Percentiles rank a stretch among this genome's conserved stretches.
Evolutionary conservation across 2,113 vertebrate species (phyloP).

Genomic region (Mesitornis unicolor): DNA sequence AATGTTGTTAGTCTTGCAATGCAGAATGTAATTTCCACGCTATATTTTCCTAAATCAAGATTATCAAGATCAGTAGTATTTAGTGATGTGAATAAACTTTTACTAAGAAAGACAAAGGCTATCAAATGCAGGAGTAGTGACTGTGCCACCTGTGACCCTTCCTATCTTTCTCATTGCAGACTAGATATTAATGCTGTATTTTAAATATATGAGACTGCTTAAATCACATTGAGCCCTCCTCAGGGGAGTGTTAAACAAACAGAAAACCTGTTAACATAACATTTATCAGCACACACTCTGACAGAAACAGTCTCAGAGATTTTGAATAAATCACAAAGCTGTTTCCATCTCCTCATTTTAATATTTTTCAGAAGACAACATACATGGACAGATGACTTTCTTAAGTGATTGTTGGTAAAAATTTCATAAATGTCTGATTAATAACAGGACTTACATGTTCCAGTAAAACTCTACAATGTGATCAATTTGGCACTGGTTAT

Average conservation of each 20-base stretch:
- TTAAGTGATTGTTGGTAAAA: background rate
- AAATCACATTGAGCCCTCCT: background rate
- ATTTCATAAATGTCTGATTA: background rate
- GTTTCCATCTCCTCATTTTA: background rate
- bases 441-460: background rate
- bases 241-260: constrained; percentile 12
- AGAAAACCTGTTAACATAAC: constrained; percentile 16
- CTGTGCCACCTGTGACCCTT: background rate
- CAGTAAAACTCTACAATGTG: background rate
- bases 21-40: background rate
- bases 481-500: background rate
- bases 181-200: background rate
- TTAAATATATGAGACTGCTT: background rate
- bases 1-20: background rate
- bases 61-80: background rate
- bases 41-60: background rate
- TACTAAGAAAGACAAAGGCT: background rate
- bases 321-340: constrained; percentile 33
- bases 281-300: constrained; percentile 26
- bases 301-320: background rate
- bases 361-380: background rate
- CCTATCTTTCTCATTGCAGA: background rate
- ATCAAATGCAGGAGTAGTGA: background rate
- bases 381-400: background rate
- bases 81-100: background rate